A percentile compares a stretch with the other conserved stretches of the same genome.
These are phyloP conservation scores for Epinephelus awoara DNA, from an alignment of 2,797 vertebrate genomes.

Conservation along the genomic window DNA sequence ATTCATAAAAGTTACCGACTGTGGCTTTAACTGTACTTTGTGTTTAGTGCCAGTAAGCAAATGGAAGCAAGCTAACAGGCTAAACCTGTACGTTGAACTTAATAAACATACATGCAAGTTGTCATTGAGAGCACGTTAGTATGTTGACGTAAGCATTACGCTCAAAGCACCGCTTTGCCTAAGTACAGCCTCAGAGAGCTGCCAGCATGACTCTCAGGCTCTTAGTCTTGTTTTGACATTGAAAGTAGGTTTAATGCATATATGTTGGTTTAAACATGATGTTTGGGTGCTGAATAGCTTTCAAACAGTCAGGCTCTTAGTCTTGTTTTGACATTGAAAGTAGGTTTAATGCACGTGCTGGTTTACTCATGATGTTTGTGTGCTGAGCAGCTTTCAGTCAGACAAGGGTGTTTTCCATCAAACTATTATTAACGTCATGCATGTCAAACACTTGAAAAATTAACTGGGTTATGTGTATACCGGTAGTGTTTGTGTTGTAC, in stretches of 20 bases:
- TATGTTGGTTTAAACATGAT: neutral
- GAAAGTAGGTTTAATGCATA: neutral
- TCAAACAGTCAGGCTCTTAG: neutral
- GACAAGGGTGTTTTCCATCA: neutral
- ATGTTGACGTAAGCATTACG: neutral
- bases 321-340: neutral
- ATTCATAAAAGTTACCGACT: too few relatives aligned
- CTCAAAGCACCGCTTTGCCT: neutral
- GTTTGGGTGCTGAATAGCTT: neutral
- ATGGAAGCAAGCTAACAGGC: neutral
- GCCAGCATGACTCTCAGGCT: neutral
- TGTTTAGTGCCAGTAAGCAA: too few relatives aligned
- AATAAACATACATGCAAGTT: neutral
- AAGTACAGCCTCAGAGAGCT: neutral
- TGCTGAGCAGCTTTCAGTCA: neutral
- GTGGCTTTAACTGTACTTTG: neutral
- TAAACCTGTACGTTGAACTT: neutral
- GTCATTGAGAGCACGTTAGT: neutral
- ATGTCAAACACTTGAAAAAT: neutral
- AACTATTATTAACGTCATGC: neutral
- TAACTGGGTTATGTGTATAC: neutral
- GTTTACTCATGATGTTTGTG: neutral
- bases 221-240: neutral
- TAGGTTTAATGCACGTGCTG: neutral
- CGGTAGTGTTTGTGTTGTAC: neutral